These are phyloP conservation scores for Sebastiscus tertius DNA, from an alignment of 2,797 vertebrate genomes.

Conservation along the genomic window DNA sequence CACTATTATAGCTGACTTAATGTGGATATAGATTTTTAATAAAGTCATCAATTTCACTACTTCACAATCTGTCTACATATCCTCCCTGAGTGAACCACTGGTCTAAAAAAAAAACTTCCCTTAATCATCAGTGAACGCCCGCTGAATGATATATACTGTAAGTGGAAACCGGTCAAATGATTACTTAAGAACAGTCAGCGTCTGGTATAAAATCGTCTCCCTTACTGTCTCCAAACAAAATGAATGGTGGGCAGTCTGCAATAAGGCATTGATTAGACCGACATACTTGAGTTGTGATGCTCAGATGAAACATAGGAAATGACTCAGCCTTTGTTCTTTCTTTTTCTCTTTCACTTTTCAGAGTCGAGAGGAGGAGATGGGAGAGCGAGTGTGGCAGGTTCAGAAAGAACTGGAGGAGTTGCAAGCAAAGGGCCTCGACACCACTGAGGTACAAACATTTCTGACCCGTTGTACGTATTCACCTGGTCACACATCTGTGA, in stretches of 20 bases:
- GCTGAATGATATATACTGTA: conserved; percentile 20
- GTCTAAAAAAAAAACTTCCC: background rate
- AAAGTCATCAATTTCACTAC: background rate
- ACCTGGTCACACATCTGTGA: conserved; percentile 33
- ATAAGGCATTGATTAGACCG: conserved; percentile 8
- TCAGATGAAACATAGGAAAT: conserved; percentile 59
- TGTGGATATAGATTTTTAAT: background rate
- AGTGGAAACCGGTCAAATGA: background rate
- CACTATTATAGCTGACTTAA: background rate
- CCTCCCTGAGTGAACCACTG: background rate
- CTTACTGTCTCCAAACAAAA: conserved; percentile 37
- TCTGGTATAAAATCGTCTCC: conserved; percentile 7
- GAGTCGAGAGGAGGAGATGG: conserved; percentile 97
- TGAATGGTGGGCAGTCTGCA: conserved; percentile 33
- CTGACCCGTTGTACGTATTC: background rate
- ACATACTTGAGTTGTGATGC: conserved; percentile 56
- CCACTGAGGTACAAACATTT: conserved; percentile 65
- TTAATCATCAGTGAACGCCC: background rate
- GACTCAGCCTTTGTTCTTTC: conserved; percentile 35
- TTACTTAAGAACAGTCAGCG: background rate
- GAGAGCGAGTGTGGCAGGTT: conserved; percentile 89
- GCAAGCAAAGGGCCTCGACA: conserved; percentile 72
- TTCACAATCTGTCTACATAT: background rate
- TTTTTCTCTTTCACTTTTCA: conserved; percentile 55
- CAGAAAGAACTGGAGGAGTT: conserved; percentile 90